Conservation (phyloP, 2,888 invertebrate genomes). For the Xanthostigma xanthostigma region DNA sequence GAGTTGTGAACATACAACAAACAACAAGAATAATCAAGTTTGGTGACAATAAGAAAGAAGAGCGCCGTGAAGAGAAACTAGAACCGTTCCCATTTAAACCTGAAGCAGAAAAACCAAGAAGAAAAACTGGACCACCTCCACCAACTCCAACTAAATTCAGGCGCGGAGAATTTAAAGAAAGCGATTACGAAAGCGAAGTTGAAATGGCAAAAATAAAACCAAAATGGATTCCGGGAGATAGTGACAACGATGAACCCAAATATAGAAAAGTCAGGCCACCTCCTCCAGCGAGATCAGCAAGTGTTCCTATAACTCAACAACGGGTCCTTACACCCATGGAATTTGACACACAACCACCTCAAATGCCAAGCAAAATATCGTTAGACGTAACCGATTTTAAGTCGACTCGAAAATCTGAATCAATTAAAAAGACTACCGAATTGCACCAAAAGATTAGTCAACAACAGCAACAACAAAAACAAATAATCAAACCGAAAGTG, state of each 20-base stretch:
- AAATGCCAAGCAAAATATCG: slow-evolving; percentile 24
- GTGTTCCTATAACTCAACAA: slow-evolving; percentile 32
- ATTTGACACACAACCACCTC: slow-evolving; percentile 38
- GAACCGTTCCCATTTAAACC: slow-evolving; percentile 33
- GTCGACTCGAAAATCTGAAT: too few relatives aligned
- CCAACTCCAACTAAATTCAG: slow-evolving; percentile 49
- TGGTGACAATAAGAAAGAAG: slow-evolving; percentile 30
- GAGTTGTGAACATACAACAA: slow-evolving; percentile 52
- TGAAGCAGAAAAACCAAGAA: slow-evolving; percentile 25
- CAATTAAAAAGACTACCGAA: too few relatives aligned
- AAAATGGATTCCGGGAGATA: slow-evolving; percentile 46
- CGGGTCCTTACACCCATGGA: slow-evolving; percentile 44
- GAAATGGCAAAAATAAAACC: slow-evolving; percentile 43
- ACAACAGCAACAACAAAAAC: slow-evolving; percentile 3
- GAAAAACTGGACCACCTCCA: slow-evolving; percentile 29
- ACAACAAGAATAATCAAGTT: slow-evolving; percentile 54
- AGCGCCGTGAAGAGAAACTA: slow-evolving; percentile 20
- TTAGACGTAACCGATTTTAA: too few relatives aligned
- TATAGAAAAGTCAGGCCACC: slow-evolving; percentile 49
- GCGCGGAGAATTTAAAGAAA: slow-evolving; percentile 47
- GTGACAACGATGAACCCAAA: slow-evolving; percentile 38
- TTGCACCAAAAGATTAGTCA: too few relatives aligned
- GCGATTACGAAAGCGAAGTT: slow-evolving; percentile 55
- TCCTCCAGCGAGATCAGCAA: slow-evolving; percentile 30
- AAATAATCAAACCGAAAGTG: not conserved